Base-by-base conservation (phyloP, 2,797 vertebrate genomes). In the Urophycis tenuis region DNA sequence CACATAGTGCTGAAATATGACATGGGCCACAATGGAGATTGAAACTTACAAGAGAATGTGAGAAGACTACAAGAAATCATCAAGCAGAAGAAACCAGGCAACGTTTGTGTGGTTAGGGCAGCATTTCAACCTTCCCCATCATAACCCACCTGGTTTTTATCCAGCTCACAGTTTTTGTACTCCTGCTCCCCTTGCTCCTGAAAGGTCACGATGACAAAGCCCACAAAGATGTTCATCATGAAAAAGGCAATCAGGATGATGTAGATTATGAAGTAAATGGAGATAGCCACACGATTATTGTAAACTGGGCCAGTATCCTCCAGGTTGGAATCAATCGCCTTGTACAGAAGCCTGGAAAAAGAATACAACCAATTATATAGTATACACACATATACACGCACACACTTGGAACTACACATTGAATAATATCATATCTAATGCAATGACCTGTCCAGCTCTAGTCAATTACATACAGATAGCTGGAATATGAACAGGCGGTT, bases 161-260 rank as follows among this genome's bases (percentile, higher is more conserved):
- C 91, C 82, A 97, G 92, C 85, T 97, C 96, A 29, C 96, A 97
- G 88, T 97, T 93, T 87, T 96, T 96, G 85, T 95, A 97, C 81
- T 97, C 96, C 0, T 94, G 95, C 87, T 97, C 95, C 0, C 96
- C 96, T 81, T 97, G 96, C 79, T 96, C 96, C 89, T 97, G 96
- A 88, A 97, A 97, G 81, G 96, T 97, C 82, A 97, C 95, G 0
- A 97, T 96, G 84, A 97, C 94, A 9, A 97, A 97, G 71, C 96
- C 96, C 79, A 97, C 96, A 0, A 97, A 97, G 89, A 97, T 97
- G 84, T 97, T 97, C 96, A 97, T 97, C 96, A 97, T 97, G 91
- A 97, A 97, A 90, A 97, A 97, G 81, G 96, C 95, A 3, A 97
- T 96, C 76, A 97, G 94, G 88, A 97, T 96, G 87, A 97, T 94